Evolutionary conservation across 2,113 vertebrate genomes (phyloP).

Genomic region (Elephantulus edwardii): DNA sequence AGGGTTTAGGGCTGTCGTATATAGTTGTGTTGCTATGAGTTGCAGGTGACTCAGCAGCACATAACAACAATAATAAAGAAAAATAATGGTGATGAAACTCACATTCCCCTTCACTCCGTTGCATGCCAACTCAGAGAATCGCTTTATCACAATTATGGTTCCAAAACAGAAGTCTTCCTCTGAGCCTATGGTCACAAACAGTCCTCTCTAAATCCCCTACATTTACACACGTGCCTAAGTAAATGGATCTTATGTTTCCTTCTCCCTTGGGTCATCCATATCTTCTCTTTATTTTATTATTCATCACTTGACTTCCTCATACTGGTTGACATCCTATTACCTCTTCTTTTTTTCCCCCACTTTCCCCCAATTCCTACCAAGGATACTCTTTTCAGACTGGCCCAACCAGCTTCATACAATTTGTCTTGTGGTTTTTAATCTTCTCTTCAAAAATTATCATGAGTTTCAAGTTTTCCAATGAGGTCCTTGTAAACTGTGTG

Average conservation of each 20-base stretch:
- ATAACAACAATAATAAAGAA: too few species aligned
- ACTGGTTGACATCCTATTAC: neutral
- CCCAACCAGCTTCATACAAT: neutral
- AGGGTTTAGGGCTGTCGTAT: too few species aligned
- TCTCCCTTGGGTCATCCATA: too few species aligned
- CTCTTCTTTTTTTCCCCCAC: neutral
- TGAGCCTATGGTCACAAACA: neutral
- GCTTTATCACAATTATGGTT: neutral
- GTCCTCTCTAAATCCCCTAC: neutral
- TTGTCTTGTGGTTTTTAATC: neutral
- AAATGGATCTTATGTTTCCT: neutral
- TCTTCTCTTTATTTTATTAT: neutral
- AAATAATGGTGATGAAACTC: neutral
- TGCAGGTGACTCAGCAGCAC: too few species aligned
- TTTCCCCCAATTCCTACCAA: neutral
- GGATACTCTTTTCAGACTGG: neutral
- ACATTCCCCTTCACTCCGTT: neutral
- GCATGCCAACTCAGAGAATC: neutral
- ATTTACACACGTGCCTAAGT: neutral
- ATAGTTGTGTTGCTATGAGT: too few species aligned
- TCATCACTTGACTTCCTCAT: neutral
- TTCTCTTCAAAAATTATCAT: neutral
- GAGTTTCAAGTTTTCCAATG: neutral
- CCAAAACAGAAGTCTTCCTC: neutral
- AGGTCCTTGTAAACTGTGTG: too few species aligned